phyloP scores from a whole-genome alignment of 2,888 invertebrate genomes.

The Apamea monoglypha region DNA sequence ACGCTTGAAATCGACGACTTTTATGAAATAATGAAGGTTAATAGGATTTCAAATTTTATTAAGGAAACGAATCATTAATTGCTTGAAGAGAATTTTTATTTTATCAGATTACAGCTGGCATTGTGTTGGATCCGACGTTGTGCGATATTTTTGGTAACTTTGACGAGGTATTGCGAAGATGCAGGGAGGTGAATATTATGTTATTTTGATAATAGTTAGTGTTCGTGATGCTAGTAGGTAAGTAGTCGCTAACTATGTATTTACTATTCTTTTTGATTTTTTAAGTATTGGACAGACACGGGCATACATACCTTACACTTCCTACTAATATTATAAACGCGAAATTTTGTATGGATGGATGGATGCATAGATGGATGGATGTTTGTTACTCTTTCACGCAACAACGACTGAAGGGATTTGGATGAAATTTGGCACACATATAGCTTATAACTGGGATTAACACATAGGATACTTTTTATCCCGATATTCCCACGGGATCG shows the following conservation, averaged over 20 bases:
- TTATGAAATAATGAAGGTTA: conserved; percentile 74
- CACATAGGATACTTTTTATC: too few relatives aligned
- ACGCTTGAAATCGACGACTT: conserved; percentile 66
- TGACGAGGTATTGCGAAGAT: conserved; percentile 44
- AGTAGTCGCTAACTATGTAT: not conserved
- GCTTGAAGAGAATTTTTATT: conserved; percentile 29
- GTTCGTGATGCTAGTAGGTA: not conserved
- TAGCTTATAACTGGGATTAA: too few relatives aligned
- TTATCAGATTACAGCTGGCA: conserved; percentile 73
- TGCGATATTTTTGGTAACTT: conserved; percentile 46
- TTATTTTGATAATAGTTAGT: not conserved
- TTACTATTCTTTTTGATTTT: not conserved
- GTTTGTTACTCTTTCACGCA: too few relatives aligned
- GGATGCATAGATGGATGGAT: too few relatives aligned
- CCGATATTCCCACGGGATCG: too few relatives aligned
- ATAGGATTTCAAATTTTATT: conserved; percentile 66
- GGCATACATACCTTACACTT: not conserved
- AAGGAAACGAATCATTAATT: conserved; percentile 56
- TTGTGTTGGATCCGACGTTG: conserved; percentile 67
- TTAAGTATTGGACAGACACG: not conserved
- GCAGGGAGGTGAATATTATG: conserved; percentile 61
- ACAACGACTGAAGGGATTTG: too few relatives aligned
- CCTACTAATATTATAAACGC: too few relatives aligned
- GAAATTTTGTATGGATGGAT: too few relatives aligned
- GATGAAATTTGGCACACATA: too few relatives aligned